A percentile compares a stretch with the other conserved stretches of the same genome.
phyloP scores from a whole-genome alignment of 2,797 vertebrate genomes.

The Tolypeutes matacus region DNA sequence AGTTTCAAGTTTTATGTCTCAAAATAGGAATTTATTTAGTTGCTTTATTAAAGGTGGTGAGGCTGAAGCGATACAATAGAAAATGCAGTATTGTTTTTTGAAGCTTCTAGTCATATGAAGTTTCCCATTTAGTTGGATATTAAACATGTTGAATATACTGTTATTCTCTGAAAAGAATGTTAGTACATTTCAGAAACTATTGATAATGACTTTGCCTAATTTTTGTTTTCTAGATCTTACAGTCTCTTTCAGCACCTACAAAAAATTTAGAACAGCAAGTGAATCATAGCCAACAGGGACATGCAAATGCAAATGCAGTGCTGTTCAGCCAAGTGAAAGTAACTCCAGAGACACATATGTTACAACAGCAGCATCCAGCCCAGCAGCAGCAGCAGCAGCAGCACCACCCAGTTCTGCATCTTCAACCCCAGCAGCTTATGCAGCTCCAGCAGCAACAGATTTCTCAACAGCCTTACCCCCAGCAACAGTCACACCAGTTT shows the following conservation, averaged over 20 bases:
- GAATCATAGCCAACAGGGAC: constrained; percentile 91
- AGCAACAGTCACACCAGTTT: constrained; percentile 86
- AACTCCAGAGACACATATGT: constrained; percentile 90
- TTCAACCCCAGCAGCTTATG: constrained; percentile 88
- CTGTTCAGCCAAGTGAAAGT: constrained; percentile 93
- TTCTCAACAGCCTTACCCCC: constrained; percentile 85
- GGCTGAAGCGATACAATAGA: background rate
- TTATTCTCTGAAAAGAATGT: background rate
- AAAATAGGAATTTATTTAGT: background rate
- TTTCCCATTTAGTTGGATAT: background rate
- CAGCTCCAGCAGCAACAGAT: constrained; percentile 89
- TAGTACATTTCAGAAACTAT: background rate
- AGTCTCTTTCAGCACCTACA: constrained; percentile 93
- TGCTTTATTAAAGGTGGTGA: background rate
- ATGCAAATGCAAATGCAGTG: constrained; percentile 90
- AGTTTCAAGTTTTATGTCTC: background rate
- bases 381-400: constrained; percentile 89
- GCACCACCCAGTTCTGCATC: constrained; percentile 88
- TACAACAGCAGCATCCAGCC: constrained; percentile 89
- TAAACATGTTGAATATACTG: background rate
- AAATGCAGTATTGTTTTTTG: background rate
- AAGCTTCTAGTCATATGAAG: background rate
- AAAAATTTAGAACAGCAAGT: constrained; percentile 95
- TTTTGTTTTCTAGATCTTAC: constrained; percentile 92
- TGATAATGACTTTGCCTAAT: constrained; percentile 66